These are phyloP conservation scores for Orestias chungarensis DNA, from an alignment of 2,797 vertebrate genomes.

Conservation along the genomic window DNA sequence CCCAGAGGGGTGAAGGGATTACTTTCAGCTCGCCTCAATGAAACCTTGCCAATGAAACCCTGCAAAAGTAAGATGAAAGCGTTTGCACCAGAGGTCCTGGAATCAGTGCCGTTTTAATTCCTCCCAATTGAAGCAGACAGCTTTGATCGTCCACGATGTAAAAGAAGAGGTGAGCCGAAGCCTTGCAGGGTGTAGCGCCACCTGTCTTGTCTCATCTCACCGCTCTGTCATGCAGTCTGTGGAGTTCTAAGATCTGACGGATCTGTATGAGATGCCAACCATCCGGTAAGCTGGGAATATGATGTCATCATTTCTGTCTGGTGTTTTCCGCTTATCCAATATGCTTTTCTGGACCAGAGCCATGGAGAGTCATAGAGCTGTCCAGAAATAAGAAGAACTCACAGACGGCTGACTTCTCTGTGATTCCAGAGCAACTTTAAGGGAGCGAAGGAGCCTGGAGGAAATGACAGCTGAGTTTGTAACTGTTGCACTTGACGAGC, in stretches of 20 bases:
- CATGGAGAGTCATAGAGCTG: not conserved
- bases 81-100: not conserved
- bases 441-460: not conserved
- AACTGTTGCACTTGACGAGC: not conserved
- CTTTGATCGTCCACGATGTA: too few species aligned
- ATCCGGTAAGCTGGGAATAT: too few species aligned
- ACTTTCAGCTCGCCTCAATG: not conserved
- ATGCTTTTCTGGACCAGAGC: too few species aligned
- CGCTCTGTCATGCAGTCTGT: too few species aligned
- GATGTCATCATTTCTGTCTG: too few species aligned
- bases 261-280: too few species aligned
- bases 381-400: not conserved
- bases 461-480: not conserved
- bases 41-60: too few species aligned
- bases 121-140: not conserved
- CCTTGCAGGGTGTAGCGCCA: too few species aligned
- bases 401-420: not conserved
- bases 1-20: constrained; percentile 4
- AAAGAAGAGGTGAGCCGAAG: too few species aligned
- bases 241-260: too few species aligned
- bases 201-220: too few species aligned
- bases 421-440: not conserved
- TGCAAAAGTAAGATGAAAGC: not conserved
- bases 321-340: too few species aligned
- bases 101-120: not conserved